Conservation (phyloP, 2,113 vertebrate genomes). For the Ariopsis seemanni region DNA sequence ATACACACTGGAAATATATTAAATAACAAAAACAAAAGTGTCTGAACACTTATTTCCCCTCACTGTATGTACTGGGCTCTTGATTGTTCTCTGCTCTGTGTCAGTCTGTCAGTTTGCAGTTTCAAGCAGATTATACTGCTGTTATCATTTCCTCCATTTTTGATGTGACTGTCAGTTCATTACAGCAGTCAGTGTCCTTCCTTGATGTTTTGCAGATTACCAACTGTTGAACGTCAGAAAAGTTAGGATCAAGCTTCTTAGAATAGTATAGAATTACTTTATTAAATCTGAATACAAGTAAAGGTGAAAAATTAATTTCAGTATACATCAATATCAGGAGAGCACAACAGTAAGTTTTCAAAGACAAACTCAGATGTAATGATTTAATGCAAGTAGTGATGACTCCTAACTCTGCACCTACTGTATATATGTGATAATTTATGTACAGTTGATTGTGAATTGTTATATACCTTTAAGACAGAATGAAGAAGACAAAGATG, state of each 20-base stretch:
- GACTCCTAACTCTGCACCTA: background rate
- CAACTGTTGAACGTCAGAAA: background rate
- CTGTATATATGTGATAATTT: background rate
- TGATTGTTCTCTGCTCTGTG: background rate
- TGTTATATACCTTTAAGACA: background rate
- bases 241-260: background rate
- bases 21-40: background rate
- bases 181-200: background rate
- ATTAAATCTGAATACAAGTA: background rate
- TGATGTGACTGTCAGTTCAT: background rate
- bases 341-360: background rate
- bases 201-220: background rate
- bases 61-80: background rate
- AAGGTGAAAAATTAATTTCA: background rate
- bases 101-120: background rate
- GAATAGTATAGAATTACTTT: background rate
- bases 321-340: background rate
- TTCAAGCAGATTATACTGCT: slow-evolving; percentile 2
- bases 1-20: background rate
- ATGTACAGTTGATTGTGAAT: background rate
- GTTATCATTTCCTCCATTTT: slow-evolving; percentile 3
- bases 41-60: background rate
- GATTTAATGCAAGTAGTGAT: background rate
- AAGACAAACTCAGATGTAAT: background rate
- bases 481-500: background rate